Percentiles rank a stretch among this genome's conserved stretches.
phyloP scores from a whole-genome alignment of 2,113 vertebrate species.

The Fukomys damarensis region DNA sequence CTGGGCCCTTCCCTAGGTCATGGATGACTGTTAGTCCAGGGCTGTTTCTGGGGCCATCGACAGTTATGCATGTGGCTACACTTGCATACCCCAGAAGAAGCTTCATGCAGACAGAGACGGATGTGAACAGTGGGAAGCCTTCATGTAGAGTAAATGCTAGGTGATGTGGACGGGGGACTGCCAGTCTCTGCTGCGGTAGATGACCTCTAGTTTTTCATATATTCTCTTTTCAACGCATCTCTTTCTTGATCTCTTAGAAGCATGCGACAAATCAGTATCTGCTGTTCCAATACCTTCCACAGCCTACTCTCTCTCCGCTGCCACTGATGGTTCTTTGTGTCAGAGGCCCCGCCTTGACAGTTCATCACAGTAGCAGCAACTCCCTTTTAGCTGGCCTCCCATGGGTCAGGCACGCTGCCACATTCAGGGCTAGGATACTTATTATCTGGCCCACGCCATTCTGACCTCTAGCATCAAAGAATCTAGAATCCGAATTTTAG shows the following conservation, averaged over 20 bases:
- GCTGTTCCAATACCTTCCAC: not conserved
- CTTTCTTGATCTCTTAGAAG: not conserved
- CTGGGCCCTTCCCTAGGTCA: not conserved
- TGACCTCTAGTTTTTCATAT: not conserved
- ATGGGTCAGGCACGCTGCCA: not conserved
- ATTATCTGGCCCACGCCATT: not conserved
- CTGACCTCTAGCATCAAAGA: not conserved
- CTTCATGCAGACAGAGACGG: not conserved
- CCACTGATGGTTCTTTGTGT: accelerated
- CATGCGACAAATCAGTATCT: not conserved
- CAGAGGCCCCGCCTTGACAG: not conserved
- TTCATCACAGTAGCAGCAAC: not conserved
- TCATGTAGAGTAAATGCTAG: not conserved
- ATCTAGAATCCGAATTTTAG: not conserved
- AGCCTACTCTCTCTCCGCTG: not conserved
- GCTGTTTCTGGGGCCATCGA: slow-evolving; percentile 10
- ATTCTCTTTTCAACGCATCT: not conserved
- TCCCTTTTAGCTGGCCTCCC: not conserved
- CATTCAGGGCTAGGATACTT: not conserved
- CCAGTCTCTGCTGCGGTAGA: accelerated
- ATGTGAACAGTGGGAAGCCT: not conserved
- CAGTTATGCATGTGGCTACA: not conserved
- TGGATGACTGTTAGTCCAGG: not conserved
- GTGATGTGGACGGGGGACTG: not conserved
- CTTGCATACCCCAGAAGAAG: not conserved